phyloP scores from a whole-genome alignment of 2,113 vertebrate species.

The Perccottus glenii region DNA sequence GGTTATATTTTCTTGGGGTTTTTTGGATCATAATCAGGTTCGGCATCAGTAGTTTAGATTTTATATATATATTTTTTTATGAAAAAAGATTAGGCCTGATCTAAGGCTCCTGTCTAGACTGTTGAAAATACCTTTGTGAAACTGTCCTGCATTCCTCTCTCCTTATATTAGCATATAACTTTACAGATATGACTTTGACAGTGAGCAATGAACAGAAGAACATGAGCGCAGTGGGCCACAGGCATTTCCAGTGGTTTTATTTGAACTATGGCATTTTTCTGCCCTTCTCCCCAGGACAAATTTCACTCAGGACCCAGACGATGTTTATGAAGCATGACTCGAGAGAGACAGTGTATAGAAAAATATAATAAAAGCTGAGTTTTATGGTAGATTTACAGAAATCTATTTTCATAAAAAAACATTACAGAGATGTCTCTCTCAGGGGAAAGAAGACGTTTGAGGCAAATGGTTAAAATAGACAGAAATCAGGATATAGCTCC shows the following conservation, averaged over 20 bases:
- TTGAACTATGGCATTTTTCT: constrained; percentile 5
- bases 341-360: constrained; percentile 22
- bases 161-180: background rate
- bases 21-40: too few species aligned
- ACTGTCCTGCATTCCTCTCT: background rate
- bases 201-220: constrained; percentile 9
- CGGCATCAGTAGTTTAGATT: too few species aligned
- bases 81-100: background rate
- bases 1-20: too few species aligned
- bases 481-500: constrained; percentile 25
- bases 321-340: constrained; percentile 1
- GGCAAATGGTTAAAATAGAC: background rate
- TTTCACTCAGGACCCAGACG: constrained; percentile 15
- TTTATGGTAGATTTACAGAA: constrained; percentile 70
- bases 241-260: background rate
- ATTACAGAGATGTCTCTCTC: constrained; percentile 45
- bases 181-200: background rate
- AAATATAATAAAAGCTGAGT: constrained; percentile 65
- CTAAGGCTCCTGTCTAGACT: background rate
- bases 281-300: background rate
- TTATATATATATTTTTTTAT: too few species aligned
- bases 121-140: background rate
- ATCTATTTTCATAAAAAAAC: constrained; percentile 74
- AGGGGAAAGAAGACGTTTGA: constrained; percentile 24
- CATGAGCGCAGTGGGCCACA: background rate